Percentiles rank a stretch among this genome's conserved stretches.
Evolutionary conservation across 2,888 invertebrate genomes (phyloP).

Genomic region (Hydropsyche betteni): DNA sequence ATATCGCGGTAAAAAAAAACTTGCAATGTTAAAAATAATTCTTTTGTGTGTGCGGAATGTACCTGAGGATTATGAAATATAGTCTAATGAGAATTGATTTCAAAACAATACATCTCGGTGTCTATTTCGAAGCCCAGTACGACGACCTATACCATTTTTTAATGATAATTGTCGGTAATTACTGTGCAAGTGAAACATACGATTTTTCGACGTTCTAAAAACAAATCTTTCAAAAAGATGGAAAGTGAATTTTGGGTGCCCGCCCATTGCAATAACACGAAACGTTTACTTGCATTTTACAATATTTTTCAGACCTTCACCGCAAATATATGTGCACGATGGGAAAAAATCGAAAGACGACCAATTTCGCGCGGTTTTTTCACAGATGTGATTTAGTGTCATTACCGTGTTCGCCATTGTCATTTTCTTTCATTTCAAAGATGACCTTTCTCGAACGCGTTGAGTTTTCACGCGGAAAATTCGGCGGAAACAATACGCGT

Average conservation of each 20-base stretch:
- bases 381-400: slow-evolving; percentile 4
- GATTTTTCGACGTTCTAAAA: not conserved
- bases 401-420: slow-evolving; percentile 1
- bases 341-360: not conserved
- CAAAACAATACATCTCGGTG: slow-evolving; percentile 9
- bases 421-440: slow-evolving; percentile 7
- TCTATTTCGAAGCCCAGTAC: not conserved
- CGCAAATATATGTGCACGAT: not conserved
- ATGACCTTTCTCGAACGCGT: not conserved
- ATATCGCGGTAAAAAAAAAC: not conserved
- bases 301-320: slow-evolving; percentile 1
- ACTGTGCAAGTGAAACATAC: not conserved
- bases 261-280: not conserved
- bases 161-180: slow-evolving; percentile 11
- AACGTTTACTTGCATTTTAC: not conserved
- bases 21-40: slow-evolving; percentile 12
- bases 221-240: not conserved
- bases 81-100: slow-evolving; percentile 4
- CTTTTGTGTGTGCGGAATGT: slow-evolving; percentile 10
- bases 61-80: slow-evolving; percentile 4
- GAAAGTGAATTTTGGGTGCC: slow-evolving; percentile 11
- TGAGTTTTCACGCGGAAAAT: not conserved
- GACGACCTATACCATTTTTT: slow-evolving; percentile 5
- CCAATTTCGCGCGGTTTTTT: not conserved
- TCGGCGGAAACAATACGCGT: slow-evolving; percentile 4